These are phyloP conservation scores for Balanococcus diminutus DNA, from an alignment of 2,888 invertebrate genomes.

Conservation along the genomic window DNA sequence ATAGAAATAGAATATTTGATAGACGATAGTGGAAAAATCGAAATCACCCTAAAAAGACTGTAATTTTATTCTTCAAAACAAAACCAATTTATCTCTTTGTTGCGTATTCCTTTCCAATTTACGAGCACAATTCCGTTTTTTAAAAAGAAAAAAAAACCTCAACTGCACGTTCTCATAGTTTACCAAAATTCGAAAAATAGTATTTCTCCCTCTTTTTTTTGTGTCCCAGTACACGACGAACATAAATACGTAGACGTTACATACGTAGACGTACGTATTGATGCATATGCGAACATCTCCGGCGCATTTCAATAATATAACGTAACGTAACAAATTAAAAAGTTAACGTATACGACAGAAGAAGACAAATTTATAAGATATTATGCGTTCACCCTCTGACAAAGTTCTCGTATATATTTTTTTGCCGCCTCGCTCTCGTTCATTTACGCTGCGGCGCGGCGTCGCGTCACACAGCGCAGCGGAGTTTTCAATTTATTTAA, in stretches of 20 bases:
- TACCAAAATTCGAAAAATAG: neutral
- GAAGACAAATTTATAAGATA: neutral
- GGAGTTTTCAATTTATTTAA: conserved; percentile 42
- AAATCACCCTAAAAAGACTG: too few species aligned
- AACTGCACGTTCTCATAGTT: neutral
- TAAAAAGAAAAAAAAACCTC: too few species aligned
- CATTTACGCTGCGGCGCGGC: neutral
- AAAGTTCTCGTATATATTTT: neutral
- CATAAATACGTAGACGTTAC: neutral
- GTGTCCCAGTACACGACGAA: neutral
- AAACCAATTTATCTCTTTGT: too few species aligned
- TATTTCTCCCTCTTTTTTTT: neutral
- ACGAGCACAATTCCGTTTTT: too few species aligned
- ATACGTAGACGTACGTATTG: neutral
- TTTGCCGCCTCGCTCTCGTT: neutral
- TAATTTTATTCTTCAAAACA: too few species aligned
- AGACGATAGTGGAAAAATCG: too few species aligned
- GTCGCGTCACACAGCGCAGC: neutral
- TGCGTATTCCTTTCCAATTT: too few species aligned
- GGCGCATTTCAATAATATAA: neutral
- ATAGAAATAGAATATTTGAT: too few species aligned
- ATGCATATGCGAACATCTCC: neutral
- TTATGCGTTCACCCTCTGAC: neutral
- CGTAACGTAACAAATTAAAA: neutral
- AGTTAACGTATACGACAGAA: conserved; percentile 8